phyloP scores from a whole-genome alignment of 2,888 invertebrate genomes.

The Seira ritae region DNA sequence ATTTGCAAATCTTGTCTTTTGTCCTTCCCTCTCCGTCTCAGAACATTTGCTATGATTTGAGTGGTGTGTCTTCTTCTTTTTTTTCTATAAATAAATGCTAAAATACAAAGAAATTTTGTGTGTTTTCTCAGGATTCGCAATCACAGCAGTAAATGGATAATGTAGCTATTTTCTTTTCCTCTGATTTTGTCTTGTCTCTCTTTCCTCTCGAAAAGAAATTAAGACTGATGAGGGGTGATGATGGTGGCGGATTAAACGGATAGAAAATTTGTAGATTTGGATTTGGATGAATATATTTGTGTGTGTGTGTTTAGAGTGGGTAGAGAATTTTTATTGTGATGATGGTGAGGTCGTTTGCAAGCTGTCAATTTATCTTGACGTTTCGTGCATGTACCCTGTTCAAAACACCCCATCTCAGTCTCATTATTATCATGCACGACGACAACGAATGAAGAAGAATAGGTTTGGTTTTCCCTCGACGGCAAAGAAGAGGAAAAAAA shows the following conservation, averaged over 20 bases:
- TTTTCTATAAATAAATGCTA: not conserved
- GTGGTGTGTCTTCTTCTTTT: not conserved
- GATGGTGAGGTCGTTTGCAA: conserved; percentile 59
- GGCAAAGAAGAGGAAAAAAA: conserved; percentile 14
- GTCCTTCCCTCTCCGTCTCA: conserved; percentile 8
- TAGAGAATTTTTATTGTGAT: conserved; percentile 50
- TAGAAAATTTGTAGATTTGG: conserved; percentile 8
- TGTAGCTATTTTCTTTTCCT: not conserved
- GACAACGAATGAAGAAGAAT: conserved; percentile 9
- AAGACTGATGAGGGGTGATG: conserved; percentile 44
- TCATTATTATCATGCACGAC: conserved; percentile 46
- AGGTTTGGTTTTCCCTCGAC: not conserved
- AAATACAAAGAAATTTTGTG: not conserved
- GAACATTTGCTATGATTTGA: not conserved
- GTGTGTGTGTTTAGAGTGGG: conserved; percentile 17
- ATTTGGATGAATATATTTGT: not conserved
- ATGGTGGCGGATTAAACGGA: conserved; percentile 23
- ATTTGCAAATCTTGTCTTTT: conserved; percentile 11
- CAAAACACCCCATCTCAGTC: conserved; percentile 12
- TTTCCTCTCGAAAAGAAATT: conserved; percentile 17
- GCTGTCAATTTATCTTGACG: conserved; percentile 62
- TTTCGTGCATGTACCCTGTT: conserved; percentile 56
- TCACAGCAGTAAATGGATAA: not conserved
- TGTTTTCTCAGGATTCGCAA: not conserved
- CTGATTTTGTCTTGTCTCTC: too few relatives aligned